These are phyloP conservation scores for Sebastes hopkinsi DNA, from an alignment of 2,797 vertebrate genomes.

Conservation along the genomic window DNA sequence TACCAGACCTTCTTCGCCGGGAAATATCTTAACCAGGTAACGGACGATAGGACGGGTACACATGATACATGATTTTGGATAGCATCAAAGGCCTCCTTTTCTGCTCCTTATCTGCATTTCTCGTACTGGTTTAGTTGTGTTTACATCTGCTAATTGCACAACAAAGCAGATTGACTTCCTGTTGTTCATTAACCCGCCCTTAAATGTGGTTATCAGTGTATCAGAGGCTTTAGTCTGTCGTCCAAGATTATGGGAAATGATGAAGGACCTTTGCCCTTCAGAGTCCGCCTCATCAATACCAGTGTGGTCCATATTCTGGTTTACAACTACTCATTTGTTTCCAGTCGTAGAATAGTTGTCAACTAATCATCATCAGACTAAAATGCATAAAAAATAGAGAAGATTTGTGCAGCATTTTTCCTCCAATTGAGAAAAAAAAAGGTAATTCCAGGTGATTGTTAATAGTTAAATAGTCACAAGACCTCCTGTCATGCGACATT, in stretches of 20 bases:
- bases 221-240: background rate
- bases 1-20: slow-evolving; percentile 98
- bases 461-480: background rate
- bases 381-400: background rate
- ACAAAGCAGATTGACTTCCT: slow-evolving; percentile 5
- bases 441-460: background rate
- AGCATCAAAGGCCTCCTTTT: background rate
- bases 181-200: background rate
- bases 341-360: background rate
- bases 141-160: background rate
- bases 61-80: background rate
- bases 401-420: background rate
- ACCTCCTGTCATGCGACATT: background rate
- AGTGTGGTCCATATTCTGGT: no score
- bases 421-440: background rate
- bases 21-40: slow-evolving; percentile 97
- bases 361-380: background rate
- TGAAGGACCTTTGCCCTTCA: no score
- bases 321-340: background rate
- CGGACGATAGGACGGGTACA: background rate
- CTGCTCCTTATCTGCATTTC: background rate
- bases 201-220: background rate
- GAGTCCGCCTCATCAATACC: background rate
- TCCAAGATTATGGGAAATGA: background rate
- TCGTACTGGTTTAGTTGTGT: no score